These are phyloP conservation scores for Leptoclinus maculatus DNA, from an alignment of 2,797 vertebrate genomes.

Conservation along the genomic window DNA sequence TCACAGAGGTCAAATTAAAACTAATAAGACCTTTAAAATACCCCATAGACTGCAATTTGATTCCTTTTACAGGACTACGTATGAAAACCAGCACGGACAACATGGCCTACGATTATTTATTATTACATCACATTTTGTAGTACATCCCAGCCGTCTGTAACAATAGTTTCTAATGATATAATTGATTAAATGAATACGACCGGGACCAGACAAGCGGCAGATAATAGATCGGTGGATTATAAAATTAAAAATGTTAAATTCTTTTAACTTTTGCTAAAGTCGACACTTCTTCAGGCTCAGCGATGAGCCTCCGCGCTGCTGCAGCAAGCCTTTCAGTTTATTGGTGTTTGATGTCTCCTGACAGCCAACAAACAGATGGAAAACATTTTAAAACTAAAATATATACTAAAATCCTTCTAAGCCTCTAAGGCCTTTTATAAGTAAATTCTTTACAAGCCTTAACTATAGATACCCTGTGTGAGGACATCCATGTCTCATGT, in stretches of 20 bases:
- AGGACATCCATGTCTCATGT: background rate
- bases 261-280: background rate
- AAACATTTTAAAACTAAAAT: background rate
- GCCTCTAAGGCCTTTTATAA: background rate
- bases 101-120: background rate
- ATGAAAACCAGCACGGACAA: background rate
- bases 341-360: background rate
- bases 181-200: background rate
- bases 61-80: background rate
- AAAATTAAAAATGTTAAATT: background rate
- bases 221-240: too few relatives aligned
- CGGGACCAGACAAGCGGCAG: background rate
- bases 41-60: background rate
- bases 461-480: background rate
- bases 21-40: background rate
- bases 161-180: background rate
- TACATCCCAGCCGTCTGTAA: background rate
- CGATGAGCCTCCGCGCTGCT: background rate
- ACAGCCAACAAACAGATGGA: background rate
- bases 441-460: background rate
- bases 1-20: background rate
- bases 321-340: background rate
- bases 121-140: background rate
- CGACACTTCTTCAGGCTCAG: background rate
- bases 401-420: too few relatives aligned